Conservation (phyloP, 1,140 invertebrate species). For the Caenorhabditis tropicalis region DNA sequence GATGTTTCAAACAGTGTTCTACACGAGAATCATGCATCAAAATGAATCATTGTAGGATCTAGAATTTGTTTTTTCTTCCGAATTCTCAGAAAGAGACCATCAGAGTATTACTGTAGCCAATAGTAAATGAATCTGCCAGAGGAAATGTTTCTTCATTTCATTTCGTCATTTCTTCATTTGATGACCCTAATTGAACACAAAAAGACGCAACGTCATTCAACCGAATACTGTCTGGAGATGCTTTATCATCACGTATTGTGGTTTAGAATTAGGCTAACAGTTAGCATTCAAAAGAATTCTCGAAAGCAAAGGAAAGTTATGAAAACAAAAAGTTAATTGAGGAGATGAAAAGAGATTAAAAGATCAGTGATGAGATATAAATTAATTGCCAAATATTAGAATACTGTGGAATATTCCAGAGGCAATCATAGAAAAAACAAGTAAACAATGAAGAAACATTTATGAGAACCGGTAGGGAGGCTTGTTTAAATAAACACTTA, state of each 20-base stretch:
- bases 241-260: not conserved
- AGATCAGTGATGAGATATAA: not conserved
- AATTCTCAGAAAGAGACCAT: too few species aligned
- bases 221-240: not conserved
- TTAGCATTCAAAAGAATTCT: too few species aligned
- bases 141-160: constrained; percentile 18
- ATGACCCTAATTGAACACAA: constrained; percentile 24
- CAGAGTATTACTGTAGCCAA: too few species aligned
- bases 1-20: not conserved
- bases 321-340: too few species aligned
- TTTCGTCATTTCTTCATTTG: constrained; percentile 20
- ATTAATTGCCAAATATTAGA: not conserved
- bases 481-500: not conserved
- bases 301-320: too few species aligned
- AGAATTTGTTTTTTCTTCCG: too few species aligned
- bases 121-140: not conserved
- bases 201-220: constrained; percentile 1
- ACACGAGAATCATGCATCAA: too few species aligned
- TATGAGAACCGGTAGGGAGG: not conserved
- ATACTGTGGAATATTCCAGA: not conserved
- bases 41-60: too few species aligned
- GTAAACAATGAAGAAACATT: not conserved
- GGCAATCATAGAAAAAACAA: not conserved
- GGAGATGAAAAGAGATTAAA: too few species aligned
- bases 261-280: not conserved